A percentile compares a stretch with the other conserved stretches of the same genome.
Evolutionary conservation across 64 coral and sea anemone species (phyloP).

Genomic region (Porites lutea): DNA sequence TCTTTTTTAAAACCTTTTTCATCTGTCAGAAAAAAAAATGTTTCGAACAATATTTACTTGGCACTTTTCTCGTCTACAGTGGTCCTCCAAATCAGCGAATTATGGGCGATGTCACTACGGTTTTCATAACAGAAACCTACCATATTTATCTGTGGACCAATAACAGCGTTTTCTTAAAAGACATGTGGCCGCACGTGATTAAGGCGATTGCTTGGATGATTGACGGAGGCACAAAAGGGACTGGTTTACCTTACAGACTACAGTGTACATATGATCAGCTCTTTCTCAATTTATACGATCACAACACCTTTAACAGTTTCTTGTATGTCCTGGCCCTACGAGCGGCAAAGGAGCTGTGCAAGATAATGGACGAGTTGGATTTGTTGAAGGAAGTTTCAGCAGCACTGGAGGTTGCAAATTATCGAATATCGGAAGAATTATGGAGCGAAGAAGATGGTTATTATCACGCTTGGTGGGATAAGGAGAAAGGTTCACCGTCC

Average conservation of each 20-base stretch:
- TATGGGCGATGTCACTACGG: slow-evolving; percentile 41
- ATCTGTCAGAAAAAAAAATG: too few relatives aligned
- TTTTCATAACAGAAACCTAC: slow-evolving; percentile 41
- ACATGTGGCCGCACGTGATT: slow-evolving; percentile 66
- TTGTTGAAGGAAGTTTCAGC: slow-evolving; percentile 5
- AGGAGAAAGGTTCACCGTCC: slow-evolving; percentile 39
- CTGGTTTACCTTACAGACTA: slow-evolving; percentile 51
- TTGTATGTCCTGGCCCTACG: slow-evolving; percentile 74
- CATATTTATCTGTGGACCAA: slow-evolving; percentile 82
- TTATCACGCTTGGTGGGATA: slow-evolving; percentile 83
- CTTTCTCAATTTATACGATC: slow-evolving; percentile 49
- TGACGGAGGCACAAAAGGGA: slow-evolving; percentile 31
- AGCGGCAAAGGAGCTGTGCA: slow-evolving; percentile 35
- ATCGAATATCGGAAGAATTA: slow-evolving; percentile 55
- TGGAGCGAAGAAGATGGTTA: slow-evolving; percentile 71
- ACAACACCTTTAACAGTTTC: slow-evolving; percentile 75
- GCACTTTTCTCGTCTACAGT: neutral
- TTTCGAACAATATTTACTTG: too few relatives aligned
- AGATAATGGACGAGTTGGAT: slow-evolving; percentile 6
- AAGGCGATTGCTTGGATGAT: slow-evolving; percentile 63
- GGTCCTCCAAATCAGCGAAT: neutral
- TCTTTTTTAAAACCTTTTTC: too few relatives aligned
- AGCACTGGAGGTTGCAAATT: slow-evolving; percentile 1
- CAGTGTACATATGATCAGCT: slow-evolving; percentile 67
- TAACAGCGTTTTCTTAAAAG: slow-evolving; percentile 33